Conservation (phyloP, 2,113 vertebrate species). For the Dasyurus viverrinus region DNA sequence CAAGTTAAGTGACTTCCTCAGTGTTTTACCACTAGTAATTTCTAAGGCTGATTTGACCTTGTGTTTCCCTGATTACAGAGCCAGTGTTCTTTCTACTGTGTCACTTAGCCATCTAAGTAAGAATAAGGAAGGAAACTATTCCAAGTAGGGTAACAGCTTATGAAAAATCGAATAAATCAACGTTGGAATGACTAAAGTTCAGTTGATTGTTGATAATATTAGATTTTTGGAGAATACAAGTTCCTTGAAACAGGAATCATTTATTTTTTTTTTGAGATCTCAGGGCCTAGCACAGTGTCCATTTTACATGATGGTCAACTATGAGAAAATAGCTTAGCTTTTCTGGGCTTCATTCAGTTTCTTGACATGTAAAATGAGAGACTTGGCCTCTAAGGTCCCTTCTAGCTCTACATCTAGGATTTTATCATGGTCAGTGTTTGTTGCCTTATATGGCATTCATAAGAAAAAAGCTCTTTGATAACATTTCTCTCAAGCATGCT, state of each 20-base stretch:
- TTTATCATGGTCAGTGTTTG: not conserved
- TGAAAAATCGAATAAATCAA: not conserved
- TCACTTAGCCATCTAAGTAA: not conserved
- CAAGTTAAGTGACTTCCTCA: not conserved
- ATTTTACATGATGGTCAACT: not conserved
- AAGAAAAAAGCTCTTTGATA: not conserved
- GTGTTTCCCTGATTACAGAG: not conserved
- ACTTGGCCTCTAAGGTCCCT: not conserved
- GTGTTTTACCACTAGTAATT: not conserved
- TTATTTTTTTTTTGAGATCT: not conserved
- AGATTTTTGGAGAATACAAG: not conserved
- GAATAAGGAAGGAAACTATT: not conserved
- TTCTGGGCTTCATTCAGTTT: not conserved
- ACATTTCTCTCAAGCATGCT: rapidly evolving
- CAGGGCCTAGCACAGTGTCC: not conserved
- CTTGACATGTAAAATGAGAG: not conserved
- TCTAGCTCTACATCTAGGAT: rapidly evolving
- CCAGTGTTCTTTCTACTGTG: not conserved
- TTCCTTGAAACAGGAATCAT: not conserved
- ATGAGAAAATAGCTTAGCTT: not conserved
- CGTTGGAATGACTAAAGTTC: not conserved
- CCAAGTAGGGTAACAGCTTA: not conserved
- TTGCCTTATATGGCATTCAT: not conserved
- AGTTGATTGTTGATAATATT: not conserved
- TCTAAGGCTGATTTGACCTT: not conserved